These are phyloP conservation scores for Ctenopoma multispine DNA, from an alignment of 2,797 vertebrate genomes.

Conservation along the genomic window DNA sequence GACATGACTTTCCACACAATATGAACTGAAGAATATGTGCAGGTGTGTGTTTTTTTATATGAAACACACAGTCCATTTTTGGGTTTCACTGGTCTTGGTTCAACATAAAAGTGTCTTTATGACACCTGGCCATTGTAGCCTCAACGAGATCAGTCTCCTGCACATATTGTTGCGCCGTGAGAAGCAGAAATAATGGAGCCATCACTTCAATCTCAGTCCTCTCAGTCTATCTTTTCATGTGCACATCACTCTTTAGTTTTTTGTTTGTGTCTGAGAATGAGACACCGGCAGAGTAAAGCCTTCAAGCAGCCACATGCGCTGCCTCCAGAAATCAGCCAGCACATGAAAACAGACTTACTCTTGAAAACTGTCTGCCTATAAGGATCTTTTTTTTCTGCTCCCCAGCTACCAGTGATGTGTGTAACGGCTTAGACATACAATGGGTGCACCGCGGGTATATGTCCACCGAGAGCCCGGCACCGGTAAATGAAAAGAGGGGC, in stretches of 20 bases:
- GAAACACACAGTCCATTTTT: neutral
- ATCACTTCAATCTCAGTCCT: slow-evolving; percentile 60
- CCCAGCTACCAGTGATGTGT: slow-evolving; percentile 57
- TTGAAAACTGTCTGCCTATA: slow-evolving; percentile 72
- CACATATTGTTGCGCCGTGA: slow-evolving; percentile 20
- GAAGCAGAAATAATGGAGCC: slow-evolving; percentile 58
- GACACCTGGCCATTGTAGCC: slow-evolving; percentile 17
- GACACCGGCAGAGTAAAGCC: slow-evolving; percentile 50
- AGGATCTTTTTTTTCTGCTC: slow-evolving; percentile 69
- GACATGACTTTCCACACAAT: neutral
- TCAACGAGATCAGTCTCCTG: slow-evolving; percentile 43
- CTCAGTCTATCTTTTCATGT: slow-evolving; percentile 53
- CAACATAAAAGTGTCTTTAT: neutral
- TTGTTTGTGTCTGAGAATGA: slow-evolving; percentile 57
- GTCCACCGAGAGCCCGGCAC: slow-evolving; percentile 66
- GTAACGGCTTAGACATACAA: slow-evolving; percentile 73
- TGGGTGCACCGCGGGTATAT: slow-evolving; percentile 68
- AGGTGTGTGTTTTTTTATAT: neutral
- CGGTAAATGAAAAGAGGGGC: slow-evolving; percentile 69
- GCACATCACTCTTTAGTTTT: slow-evolving; percentile 49
- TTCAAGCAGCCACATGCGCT: slow-evolving; percentile 56
- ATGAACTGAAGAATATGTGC: neutral
- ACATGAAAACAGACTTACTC: slow-evolving; percentile 54
- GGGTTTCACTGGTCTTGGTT: neutral
- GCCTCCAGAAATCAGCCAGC: slow-evolving; percentile 59